These are phyloP conservation scores for Spodoptera frugiperda DNA, from an alignment of 1,140 invertebrate genomes.

Conservation along the genomic window DNA sequence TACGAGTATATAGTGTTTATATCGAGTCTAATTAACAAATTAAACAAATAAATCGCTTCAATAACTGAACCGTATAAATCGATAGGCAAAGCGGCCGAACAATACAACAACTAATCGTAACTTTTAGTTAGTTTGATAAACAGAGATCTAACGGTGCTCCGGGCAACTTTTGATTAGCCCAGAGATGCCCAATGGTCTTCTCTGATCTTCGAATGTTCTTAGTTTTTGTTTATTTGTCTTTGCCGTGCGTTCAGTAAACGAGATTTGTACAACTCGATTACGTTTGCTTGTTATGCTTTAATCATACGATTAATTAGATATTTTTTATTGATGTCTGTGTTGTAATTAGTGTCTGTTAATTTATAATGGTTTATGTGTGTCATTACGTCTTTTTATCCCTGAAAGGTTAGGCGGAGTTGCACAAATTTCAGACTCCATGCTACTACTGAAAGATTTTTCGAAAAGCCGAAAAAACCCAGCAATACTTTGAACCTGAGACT, in stretches of 20 bases:
- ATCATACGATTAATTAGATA: background rate
- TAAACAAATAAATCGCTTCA: constrained; percentile 17
- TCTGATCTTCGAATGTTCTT: constrained; percentile 46
- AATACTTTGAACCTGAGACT: no score
- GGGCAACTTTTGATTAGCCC: constrained; percentile 59
- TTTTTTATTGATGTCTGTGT: no score
- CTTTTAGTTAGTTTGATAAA: constrained; percentile 56
- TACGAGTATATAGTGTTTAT: no score
- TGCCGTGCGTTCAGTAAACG: constrained; percentile 42
- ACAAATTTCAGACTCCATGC: no score
- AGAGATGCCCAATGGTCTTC: constrained; percentile 38
- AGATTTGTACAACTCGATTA: constrained; percentile 51
- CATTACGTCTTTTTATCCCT: no score
- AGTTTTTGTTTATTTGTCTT: constrained; percentile 52
- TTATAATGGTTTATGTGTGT: no score
- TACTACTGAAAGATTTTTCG: no score
- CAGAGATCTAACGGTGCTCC: constrained; percentile 51
- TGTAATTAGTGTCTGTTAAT: no score
- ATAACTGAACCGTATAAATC: constrained; percentile 30
- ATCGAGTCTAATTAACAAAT: background rate
- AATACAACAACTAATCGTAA: constrained; percentile 62
- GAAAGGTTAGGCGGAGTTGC: no score
- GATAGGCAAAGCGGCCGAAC: constrained; percentile 48
- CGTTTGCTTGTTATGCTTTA: constrained; percentile 22
- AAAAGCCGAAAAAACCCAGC: no score